phyloP scores from a whole-genome alignment of 2,888 invertebrate species.

The Himalopsyche kuldschensis region DNA sequence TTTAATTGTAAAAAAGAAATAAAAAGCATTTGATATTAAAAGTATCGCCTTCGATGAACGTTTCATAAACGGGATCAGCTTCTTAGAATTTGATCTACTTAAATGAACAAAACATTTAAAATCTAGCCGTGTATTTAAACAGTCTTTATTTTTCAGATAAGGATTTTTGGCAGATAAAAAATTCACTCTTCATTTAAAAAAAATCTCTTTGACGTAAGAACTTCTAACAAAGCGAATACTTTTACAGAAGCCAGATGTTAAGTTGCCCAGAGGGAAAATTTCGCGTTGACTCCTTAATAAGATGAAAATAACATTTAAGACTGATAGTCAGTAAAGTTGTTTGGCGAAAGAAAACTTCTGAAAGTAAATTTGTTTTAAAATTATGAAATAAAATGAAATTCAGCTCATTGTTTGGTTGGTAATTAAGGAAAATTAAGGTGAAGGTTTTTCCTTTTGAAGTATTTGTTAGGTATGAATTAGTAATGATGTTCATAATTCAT shows the following conservation, averaged over 20 bases:
- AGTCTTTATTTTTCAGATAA: background rate
- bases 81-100: background rate
- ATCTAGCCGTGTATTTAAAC: background rate
- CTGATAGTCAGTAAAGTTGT: background rate
- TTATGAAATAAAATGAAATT: background rate
- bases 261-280: constrained; percentile 1
- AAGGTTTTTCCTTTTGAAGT: background rate
- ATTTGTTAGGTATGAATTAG: background rate
- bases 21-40: too few relatives aligned
- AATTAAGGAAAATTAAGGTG: background rate
- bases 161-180: constrained; percentile 1
- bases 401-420: background rate
- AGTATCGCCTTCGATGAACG: background rate
- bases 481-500: background rate
- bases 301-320: constrained; percentile 1
- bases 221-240: background rate
- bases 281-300: constrained; percentile 1
- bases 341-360: background rate
- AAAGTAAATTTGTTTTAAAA: constrained; percentile 1
- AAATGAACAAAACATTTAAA: background rate
- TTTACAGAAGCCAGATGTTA: constrained; percentile 1
- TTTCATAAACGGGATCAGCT: background rate
- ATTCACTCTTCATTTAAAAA: background rate
- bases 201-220: background rate
- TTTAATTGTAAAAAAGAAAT: too few relatives aligned